Evolutionary conservation across 2,797 vertebrate genomes (phyloP).

Genomic region (Diglossa cyanea): DNA sequence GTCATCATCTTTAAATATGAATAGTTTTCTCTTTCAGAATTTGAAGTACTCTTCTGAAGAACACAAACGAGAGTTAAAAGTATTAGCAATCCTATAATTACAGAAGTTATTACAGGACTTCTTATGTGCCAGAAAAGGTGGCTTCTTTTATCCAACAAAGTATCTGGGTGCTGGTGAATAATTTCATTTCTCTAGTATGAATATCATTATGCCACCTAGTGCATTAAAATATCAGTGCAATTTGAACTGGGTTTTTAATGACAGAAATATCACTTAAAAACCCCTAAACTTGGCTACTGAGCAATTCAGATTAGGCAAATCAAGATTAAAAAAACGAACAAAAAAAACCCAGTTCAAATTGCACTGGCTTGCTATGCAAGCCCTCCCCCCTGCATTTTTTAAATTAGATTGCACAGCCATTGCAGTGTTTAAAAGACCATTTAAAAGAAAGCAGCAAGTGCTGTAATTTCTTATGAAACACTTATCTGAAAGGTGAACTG

Average conservation of each 20-base stretch:
- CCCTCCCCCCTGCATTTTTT: neutral
- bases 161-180: neutral
- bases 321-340: neutral
- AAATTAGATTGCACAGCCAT: neutral
- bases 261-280: neutral
- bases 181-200: slow-evolving; percentile 23
- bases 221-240: slow-evolving; percentile 11
- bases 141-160: neutral
- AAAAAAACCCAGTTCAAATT: no score
- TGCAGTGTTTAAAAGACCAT: neutral
- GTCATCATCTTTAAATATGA: neutral
- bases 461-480: neutral
- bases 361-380: no score
- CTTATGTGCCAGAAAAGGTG: neutral
- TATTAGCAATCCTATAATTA: neutral
- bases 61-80: neutral
- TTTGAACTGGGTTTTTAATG: neutral
- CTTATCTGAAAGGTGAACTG: neutral
- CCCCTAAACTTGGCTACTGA: neutral
- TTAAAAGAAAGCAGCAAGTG: neutral
- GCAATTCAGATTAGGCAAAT: neutral
- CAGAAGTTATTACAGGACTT: neutral
- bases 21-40: neutral
- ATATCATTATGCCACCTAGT: slow-evolving; percentile 44
- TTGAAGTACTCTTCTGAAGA: neutral